Evolutionary conservation across 1,140 invertebrate genomes (phyloP).

Genomic region (Telenomus remus): DNA sequence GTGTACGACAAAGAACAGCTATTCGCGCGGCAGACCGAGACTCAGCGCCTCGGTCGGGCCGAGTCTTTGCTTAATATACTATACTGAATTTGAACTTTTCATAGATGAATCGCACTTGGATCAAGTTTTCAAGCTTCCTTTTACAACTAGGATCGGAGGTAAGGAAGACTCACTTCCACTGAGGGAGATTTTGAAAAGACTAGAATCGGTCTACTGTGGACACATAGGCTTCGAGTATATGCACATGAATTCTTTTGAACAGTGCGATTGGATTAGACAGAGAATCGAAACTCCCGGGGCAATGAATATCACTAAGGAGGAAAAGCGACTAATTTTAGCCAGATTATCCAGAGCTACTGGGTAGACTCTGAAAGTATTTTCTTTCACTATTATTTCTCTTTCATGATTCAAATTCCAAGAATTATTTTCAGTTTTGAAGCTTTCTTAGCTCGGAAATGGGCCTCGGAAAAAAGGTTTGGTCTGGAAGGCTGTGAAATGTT

Average conservation of each 20-base stretch:
- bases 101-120: conserved; percentile 87
- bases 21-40: too few species aligned
- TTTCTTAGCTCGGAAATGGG: conserved; percentile 98
- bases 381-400: conserved; percentile 31
- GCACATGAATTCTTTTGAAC: conserved; percentile 99
- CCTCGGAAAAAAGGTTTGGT: conserved; percentile 99
- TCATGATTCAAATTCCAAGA: too few species aligned
- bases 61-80: too few species aligned
- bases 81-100: too few species aligned
- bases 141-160: conserved; percentile 98
- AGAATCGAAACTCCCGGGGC: conserved; percentile 96
- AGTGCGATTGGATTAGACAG: conserved; percentile 98
- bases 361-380: too few species aligned
- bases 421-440: conserved; percentile 94
- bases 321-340: conserved; percentile 95
- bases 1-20: too few species aligned
- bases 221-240: conserved; percentile 98
- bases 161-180: conserved; percentile 91
- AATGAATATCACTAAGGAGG: conserved; percentile 92
- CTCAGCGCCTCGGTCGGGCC: too few species aligned
- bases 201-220: conserved; percentile 92
- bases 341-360: conserved; percentile 95
- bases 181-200: conserved; percentile 92
- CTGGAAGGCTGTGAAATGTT: conserved; percentile 99
- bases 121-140: conserved; percentile 95